phyloP scores from a whole-genome alignment of 2,113 vertebrate genomes.

The Mesoclemmys tuberculata region DNA sequence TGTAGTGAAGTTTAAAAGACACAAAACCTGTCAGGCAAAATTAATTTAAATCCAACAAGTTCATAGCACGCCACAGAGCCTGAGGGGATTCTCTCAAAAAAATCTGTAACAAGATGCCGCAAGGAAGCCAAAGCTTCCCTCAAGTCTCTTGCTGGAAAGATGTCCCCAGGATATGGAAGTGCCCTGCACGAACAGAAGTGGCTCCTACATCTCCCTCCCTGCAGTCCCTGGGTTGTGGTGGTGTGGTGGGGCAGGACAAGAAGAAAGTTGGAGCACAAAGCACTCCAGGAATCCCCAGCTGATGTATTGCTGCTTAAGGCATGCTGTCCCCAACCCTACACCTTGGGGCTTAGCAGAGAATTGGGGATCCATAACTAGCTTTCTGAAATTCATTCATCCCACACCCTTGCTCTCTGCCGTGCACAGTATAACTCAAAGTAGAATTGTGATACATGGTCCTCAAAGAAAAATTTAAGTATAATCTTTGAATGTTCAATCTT shows the following conservation, averaged over 20 bases:
- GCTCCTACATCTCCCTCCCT: not conserved
- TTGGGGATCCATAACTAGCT: not conserved
- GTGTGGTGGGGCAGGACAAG: not conserved
- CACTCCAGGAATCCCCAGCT: not conserved
- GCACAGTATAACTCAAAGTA: not conserved
- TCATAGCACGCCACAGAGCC: not conserved
- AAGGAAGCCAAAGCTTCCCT: not conserved
- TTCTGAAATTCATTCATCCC: not conserved
- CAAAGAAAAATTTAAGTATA: not conserved
- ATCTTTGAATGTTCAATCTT: not conserved
- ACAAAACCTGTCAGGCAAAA: constrained; percentile 9
- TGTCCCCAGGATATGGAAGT: accelerated
- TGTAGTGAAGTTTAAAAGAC: not conserved
- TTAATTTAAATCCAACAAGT: not conserved
- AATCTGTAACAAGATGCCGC: not conserved
- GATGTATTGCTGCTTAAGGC: not conserved
- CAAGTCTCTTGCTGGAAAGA: not conserved
- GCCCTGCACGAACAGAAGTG: not conserved
- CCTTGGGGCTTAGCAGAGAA: not conserved
- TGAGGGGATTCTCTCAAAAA: constrained; percentile 15
- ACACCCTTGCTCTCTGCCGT: not conserved
- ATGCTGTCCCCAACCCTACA: not conserved
- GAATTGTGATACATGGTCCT: not conserved
- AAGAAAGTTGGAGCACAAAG: not conserved
- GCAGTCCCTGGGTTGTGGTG: not conserved